phyloP scores from a whole-genome alignment of 1,140 invertebrate species.

The Epicauta chinensis region DNA sequence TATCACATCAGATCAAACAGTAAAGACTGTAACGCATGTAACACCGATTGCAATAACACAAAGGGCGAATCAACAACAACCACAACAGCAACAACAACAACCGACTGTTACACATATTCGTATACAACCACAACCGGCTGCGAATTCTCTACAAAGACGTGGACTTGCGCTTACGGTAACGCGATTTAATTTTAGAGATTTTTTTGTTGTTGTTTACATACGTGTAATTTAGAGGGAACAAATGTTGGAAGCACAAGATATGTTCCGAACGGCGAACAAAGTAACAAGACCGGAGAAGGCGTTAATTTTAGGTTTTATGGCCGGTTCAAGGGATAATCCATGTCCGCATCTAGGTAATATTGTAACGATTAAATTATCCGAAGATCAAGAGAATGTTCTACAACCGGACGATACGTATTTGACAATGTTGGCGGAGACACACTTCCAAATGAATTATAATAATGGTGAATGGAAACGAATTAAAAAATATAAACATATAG shows the following conservation, averaged over 20 bases:
- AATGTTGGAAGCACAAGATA: constrained; percentile 95
- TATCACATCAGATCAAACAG: constrained; percentile 27
- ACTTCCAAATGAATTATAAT: constrained; percentile 96
- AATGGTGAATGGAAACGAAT: constrained; percentile 91
- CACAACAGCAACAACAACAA: constrained; percentile 36
- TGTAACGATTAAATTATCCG: constrained; percentile 86
- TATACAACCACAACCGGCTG: constrained; percentile 48
- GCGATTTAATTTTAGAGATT: constrained; percentile 1
- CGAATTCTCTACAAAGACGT: constrained; percentile 54
- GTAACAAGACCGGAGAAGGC: constrained; percentile 95
- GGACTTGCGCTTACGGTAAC: constrained; percentile 76
- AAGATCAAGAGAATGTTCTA: constrained; percentile 74
- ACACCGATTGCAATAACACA: constrained; percentile 30
- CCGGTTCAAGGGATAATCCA: constrained; percentile 90
- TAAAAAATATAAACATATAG: constrained; percentile 69
- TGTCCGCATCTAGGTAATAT: constrained; percentile 90
- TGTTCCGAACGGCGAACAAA: constrained; percentile 93
- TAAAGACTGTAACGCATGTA: constrained; percentile 19
- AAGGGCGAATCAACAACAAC: constrained; percentile 39
- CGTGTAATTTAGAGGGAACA: constrained; percentile 75
- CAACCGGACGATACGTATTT: constrained; percentile 68
- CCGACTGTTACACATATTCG: constrained; percentile 50
- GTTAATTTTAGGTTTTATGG: constrained; percentile 96
- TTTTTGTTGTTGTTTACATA: constrained; percentile 10
- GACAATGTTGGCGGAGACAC: constrained; percentile 80